These are phyloP conservation scores for Lochmaea crataegi DNA, from an alignment of 2,888 invertebrate genomes.

Conservation along the genomic window DNA sequence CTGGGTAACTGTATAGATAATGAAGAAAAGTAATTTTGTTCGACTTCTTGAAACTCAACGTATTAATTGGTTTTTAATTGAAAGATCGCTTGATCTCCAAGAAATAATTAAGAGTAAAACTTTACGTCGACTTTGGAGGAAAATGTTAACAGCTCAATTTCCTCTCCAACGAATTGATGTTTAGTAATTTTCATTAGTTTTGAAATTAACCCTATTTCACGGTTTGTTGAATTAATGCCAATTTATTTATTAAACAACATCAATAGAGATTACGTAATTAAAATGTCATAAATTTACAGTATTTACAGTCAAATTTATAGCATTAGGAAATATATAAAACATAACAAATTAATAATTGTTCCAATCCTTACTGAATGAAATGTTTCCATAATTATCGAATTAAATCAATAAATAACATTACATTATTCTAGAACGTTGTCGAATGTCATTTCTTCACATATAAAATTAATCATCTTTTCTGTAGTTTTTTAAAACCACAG, in stretches of 20 bases:
- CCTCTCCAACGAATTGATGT: slow-evolving; percentile 19
- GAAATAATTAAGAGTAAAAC: slow-evolving; percentile 26
- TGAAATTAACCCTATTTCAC: not conserved
- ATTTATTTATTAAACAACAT: not conserved
- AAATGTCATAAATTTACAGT: no score
- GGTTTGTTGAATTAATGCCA: not conserved
- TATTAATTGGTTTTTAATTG: slow-evolving; percentile 29
- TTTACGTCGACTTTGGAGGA: slow-evolving; percentile 16
- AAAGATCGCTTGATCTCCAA: slow-evolving; percentile 19
- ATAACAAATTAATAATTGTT: no score
- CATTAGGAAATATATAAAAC: no score
- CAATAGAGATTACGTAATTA: not conserved
- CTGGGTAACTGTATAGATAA: not conserved
- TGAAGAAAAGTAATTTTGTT: not conserved
- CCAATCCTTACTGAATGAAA: no score
- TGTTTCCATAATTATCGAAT: no score
- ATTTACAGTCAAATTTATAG: no score
- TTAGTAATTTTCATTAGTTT: slow-evolving; percentile 19
- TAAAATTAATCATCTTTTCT: no score
- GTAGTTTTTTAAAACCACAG: no score
- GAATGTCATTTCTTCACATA: no score
- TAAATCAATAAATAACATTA: no score
- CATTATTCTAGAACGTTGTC: no score
- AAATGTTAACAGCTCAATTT: slow-evolving; percentile 27
- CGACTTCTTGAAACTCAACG: slow-evolving; percentile 2